Evolutionary conservation across 2,888 invertebrate species (phyloP).

Genomic region (Pelosia muscerda): DNA sequence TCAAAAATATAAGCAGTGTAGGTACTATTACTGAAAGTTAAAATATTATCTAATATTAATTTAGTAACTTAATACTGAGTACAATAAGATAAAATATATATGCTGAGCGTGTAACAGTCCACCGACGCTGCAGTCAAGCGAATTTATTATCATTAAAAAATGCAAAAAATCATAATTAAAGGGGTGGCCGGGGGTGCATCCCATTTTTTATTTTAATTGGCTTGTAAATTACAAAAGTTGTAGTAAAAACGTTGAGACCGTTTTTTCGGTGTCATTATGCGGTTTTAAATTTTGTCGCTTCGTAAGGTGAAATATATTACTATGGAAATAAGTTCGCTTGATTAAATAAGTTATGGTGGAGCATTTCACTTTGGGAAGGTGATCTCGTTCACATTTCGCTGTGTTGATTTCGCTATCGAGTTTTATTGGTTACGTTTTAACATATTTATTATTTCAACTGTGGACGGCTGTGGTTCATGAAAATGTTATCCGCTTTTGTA

Average conservation of each 20-base stretch:
- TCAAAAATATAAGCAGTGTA: no score
- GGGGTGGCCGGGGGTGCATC: conserved; percentile 79
- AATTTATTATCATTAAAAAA: conserved; percentile 86
- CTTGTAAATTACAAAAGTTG: conserved; percentile 85
- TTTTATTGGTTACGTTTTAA: conserved; percentile 5
- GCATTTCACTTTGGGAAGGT: conserved; percentile 18
- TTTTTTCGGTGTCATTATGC: conserved; percentile 67
- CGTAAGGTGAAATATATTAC: conserved; percentile 50
- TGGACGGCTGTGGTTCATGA: background rate
- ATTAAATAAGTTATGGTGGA: conserved; percentile 42
- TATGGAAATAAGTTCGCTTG: conserved; percentile 50
- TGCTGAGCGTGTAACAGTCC: conserved; percentile 57
- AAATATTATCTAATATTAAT: background rate
- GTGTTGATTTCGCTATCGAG: conserved; percentile 13
- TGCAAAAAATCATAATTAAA: conserved; percentile 85
- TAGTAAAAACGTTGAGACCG: conserved; percentile 72
- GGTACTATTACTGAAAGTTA: no score
- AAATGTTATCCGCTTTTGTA: background rate
- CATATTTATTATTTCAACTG: background rate
- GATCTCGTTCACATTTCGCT: conserved; percentile 20
- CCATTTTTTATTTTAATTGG: conserved; percentile 86
- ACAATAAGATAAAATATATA: conserved; percentile 50
- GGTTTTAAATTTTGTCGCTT: conserved; percentile 56
- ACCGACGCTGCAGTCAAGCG: conserved; percentile 64
- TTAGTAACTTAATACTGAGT: conserved; percentile 19